Percentiles rank a stretch among this genome's conserved stretches.
phyloP scores from a whole-genome alignment of 2,888 invertebrate genomes.

The Cantharis rustica region DNA sequence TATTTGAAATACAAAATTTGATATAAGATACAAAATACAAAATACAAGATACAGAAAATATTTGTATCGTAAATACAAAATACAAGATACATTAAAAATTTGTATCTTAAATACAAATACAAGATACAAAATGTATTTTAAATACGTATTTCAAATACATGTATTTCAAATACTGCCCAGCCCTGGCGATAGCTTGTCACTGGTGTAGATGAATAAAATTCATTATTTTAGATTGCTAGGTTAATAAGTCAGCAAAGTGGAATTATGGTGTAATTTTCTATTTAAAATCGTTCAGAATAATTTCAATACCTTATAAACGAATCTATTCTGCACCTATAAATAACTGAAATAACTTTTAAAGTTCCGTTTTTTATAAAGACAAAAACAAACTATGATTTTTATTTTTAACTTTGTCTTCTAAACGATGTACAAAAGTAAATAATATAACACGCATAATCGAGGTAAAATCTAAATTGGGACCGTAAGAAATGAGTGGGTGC shows the following conservation, averaged over 20 bases:
- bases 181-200: background rate
- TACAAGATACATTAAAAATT: too few relatives aligned
- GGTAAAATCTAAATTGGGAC: background rate
- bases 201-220: background rate
- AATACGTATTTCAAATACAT: too few relatives aligned
- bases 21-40: too few relatives aligned
- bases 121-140: too few relatives aligned
- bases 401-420: too few relatives aligned
- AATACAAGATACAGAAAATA: too few relatives aligned
- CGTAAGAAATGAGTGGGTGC: too few relatives aligned
- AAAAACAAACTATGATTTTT: background rate
- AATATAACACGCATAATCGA: background rate
- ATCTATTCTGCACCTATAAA: background rate
- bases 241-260: background rate
- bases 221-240: background rate
- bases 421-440: background rate
- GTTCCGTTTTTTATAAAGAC: background rate
- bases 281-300: background rate
- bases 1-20: too few relatives aligned
- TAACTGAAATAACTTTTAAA: background rate
- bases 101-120: too few relatives aligned
- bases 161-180: too few relatives aligned
- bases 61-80: too few relatives aligned
- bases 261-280: background rate
- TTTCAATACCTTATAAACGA: background rate